Evolutionary conservation across 1,140 invertebrate species (phyloP).

Genomic region (Trichoplusia ni): DNA sequence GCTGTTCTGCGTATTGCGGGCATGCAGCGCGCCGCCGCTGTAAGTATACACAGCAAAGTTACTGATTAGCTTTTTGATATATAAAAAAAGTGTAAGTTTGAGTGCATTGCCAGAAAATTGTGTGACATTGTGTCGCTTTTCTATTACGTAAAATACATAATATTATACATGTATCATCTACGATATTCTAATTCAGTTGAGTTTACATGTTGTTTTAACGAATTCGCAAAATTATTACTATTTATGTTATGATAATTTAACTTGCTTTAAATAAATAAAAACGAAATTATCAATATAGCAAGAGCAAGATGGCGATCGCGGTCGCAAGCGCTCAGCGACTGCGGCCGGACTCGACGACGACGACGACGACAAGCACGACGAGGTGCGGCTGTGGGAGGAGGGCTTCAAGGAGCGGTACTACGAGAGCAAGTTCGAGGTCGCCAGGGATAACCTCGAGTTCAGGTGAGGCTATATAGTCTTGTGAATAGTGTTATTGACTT

Average conservation of each 20-base stretch:
- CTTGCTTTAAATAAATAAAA: no score
- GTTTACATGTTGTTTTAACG: no score
- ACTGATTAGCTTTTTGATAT: no score
- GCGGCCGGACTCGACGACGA: conserved; percentile 78
- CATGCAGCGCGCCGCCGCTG: conserved; percentile 74
- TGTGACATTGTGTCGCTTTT: no score
- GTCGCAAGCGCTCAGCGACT: conserved; percentile 57
- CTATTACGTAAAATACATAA: no score
- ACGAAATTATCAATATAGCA: conserved; percentile 22
- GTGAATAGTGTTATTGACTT: no score
- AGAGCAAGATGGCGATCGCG: conserved; percentile 32
- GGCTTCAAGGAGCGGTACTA: conserved; percentile 99
- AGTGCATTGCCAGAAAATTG: no score
- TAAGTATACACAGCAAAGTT: conserved; percentile 39
- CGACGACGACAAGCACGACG: conserved; percentile 92
- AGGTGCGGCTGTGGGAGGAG: conserved; percentile 97
- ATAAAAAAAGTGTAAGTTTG: no score
- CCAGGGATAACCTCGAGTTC: conserved; percentile 90
- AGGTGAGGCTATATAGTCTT: conserved; percentile 79
- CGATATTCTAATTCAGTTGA: no score
- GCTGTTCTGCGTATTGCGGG: conserved; percentile 85
- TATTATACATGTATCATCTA: no score
- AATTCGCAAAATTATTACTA: no score
- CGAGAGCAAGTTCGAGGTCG: conserved; percentile 97
- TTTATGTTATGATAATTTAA: no score